Evolutionary conservation across 2,888 invertebrate species (phyloP), one percentile per base, ranked within the genome.

Genomic region (Lycia hirtaria): DNA sequence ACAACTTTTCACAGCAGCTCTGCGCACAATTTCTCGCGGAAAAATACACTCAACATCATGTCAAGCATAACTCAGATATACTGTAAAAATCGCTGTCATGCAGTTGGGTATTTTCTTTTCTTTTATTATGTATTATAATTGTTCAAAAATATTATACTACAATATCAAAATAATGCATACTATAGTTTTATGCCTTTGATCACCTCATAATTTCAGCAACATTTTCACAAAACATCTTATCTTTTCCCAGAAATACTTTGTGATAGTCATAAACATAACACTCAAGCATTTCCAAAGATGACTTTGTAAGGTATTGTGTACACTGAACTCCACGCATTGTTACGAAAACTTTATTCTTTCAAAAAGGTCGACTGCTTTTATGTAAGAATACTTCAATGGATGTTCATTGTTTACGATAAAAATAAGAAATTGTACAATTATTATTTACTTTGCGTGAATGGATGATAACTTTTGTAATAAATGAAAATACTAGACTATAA

Each of bases 331-430:
- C 60, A 64, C 64, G 47, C 64, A 64, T 70, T 68, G 64, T 67
- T 69, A 60, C 38, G 61, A 65, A 63, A 62, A 60, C 51, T 56
- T 49, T 67, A 64, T 65, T 71, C 62, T 68, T 67, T 53, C 50
- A 56, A 56, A 69, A 73, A 69, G 66, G 73, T 63, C 40, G 59
- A 40, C 48, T 55, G 58, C 51, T 60, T 56, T 52, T 51, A 52
- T 49, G 56, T 54, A 51, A 45, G 52, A 48, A 14, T 37, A 35
- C 35, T 58, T 40, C 33, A 51, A 51, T 44, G 41, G 45, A 44
- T 59, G 43, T 44, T 33, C 43, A 57, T 63, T 63, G 58, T 62
- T 60, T 53, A 44, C 50, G 40, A 48, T 58, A 65, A 56, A 58
- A 56, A n/a, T n/a, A 47, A 30, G 24, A 30, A 19, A 17, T 32